Percentiles rank a stretch among this genome's conserved stretches.
These are phyloP conservation scores for Phenacoccus solenopsis DNA, from an alignment of 1,140 invertebrate genomes.

Conservation along the genomic window DNA sequence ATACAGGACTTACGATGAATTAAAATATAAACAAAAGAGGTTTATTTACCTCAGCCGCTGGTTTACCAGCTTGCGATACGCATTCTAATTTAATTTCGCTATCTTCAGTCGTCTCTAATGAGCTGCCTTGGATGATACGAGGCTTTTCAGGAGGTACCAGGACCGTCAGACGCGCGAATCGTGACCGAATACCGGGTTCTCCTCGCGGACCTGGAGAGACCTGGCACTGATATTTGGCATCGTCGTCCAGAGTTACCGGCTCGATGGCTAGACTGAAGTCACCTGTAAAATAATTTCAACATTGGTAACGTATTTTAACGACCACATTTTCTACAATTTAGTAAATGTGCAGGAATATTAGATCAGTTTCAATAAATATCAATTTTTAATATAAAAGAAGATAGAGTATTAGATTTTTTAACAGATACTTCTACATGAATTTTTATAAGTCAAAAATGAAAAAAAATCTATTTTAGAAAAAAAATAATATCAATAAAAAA, in stretches of 20 bases:
- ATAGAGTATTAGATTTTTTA: no score
- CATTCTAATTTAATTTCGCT: slow-evolving; percentile 79
- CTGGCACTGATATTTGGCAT: slow-evolving; percentile 83
- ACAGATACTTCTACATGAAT: no score
- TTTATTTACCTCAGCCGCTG: slow-evolving; percentile 78
- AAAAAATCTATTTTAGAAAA: no score
- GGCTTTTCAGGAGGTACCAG: slow-evolving; percentile 79
- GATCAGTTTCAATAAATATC: no score
- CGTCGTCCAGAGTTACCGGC: slow-evolving; percentile 77
- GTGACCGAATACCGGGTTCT: slow-evolving; percentile 63
- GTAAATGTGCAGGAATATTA: no score
- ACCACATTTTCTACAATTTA: no score
- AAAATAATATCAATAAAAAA: no score
- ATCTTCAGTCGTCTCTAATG: slow-evolving; percentile 72
- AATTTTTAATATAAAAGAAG: no score
- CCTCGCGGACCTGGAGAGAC: slow-evolving; percentile 56
- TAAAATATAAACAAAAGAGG: no score
- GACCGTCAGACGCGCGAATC: slow-evolving; percentile 70
- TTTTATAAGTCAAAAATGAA: no score
- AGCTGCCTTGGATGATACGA: slow-evolving; percentile 69
- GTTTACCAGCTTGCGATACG: slow-evolving; percentile 76
- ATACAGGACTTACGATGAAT: neutral
- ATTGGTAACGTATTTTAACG: no score
- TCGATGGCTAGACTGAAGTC: slow-evolving; percentile 77
- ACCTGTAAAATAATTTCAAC: slow-evolving; percentile 38